phyloP scores from a whole-genome alignment of 2,797 vertebrate species.

The Pyrrhura leucotis region DNA sequence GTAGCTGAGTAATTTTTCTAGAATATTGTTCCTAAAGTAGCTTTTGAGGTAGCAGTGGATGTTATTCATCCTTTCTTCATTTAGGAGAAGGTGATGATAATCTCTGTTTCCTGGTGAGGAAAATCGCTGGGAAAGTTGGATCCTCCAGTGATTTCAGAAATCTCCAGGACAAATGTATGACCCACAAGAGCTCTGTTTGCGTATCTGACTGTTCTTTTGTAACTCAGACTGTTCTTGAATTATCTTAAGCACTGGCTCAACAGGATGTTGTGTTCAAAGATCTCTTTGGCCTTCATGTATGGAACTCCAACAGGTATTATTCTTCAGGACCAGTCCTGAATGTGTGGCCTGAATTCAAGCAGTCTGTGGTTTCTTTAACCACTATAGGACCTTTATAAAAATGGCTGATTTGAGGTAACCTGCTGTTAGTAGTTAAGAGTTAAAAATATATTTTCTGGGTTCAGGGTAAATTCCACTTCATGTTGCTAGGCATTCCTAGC shows the following conservation, averaged over 20 bases:
- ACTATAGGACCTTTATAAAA: neutral
- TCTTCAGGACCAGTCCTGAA: neutral
- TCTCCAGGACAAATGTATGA: neutral
- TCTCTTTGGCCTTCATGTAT: neutral
- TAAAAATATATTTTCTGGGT: neutral
- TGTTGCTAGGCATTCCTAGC: neutral
- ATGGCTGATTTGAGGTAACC: neutral
- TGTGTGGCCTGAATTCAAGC: neutral
- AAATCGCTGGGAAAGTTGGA: neutral
- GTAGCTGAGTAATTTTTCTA: no score
- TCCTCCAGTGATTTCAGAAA: neutral
- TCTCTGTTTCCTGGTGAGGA: neutral
- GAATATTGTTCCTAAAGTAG: neutral
- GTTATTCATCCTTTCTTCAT: neutral
- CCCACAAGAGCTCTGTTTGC: neutral
- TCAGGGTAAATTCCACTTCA: neutral
- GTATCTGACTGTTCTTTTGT: neutral
- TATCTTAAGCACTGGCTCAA: neutral
- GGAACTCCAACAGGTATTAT: neutral
- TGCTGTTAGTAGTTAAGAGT: neutral
- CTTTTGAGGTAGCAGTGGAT: neutral
- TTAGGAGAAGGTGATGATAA: neutral
- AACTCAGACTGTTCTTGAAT: neutral
- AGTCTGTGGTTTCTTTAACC: neutral
- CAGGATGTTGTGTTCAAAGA: neutral